Evolutionary conservation across 2,797 vertebrate genomes (phyloP).

Genomic region (Mycteria americana): DNA sequence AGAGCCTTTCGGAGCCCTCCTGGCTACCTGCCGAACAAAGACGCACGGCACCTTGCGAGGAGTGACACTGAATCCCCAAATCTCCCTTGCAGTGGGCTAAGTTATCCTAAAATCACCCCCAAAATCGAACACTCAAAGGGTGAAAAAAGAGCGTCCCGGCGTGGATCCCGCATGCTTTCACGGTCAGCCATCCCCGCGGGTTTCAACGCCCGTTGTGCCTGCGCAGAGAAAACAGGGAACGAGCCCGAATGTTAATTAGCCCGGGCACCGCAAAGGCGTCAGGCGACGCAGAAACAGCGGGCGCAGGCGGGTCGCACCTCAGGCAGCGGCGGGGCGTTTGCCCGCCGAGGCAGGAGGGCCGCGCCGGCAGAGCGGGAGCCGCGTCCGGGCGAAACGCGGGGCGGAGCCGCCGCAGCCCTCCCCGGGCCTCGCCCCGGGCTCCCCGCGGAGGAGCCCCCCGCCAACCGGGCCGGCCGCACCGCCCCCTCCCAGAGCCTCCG

Average conservation of each 20-base stretch:
- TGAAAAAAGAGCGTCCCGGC: not conserved
- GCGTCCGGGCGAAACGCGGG: too few relatives aligned
- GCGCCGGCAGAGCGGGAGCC: not conserved
- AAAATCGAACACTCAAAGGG: not conserved
- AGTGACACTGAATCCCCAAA: rapidly evolving
- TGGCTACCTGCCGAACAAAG: not conserved
- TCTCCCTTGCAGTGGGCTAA: not conserved
- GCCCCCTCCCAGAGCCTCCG: not conserved
- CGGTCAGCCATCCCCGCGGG: rapidly evolving
- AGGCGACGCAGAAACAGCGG: rapidly evolving
- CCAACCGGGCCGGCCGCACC: not conserved
- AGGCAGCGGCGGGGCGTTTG: too few relatives aligned
- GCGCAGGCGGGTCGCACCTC: too few relatives aligned
- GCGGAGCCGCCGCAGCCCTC: not conserved
- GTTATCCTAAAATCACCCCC: not conserved
- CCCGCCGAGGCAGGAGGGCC: too few relatives aligned
- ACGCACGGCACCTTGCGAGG: rapidly evolving
- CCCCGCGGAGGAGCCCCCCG: not conserved
- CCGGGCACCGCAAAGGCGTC: not conserved
- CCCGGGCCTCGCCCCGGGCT: not conserved
- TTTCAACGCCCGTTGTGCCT: rapidly evolving
- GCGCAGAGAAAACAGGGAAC: too few relatives aligned
- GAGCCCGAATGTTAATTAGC: not conserved
- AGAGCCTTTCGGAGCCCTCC: not conserved
- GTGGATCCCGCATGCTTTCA: rapidly evolving